Base-by-base conservation (phyloP, 2,797 vertebrate genomes). In the Falco concolor region DNA sequence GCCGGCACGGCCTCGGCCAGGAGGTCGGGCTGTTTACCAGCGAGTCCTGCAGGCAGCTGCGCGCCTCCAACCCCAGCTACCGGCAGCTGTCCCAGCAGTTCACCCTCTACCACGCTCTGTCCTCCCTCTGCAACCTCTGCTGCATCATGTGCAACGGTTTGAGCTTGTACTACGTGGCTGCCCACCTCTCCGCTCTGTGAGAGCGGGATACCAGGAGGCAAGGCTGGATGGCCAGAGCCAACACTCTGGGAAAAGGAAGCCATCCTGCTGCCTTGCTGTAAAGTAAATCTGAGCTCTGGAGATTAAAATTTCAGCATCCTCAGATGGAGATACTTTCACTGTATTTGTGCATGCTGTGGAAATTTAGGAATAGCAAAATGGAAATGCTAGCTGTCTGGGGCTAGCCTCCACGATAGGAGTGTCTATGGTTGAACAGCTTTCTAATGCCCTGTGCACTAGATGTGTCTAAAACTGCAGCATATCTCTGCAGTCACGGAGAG, bases 101-200 rank as follows among this genome's bases (percentile, higher is more conserved):
- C 45, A 94, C 97, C 96, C 96, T 98, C 50, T 98, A 98, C 96
- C 97, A 96, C 9, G 65, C 98, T 21, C 97, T 98, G 80, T 98
- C 98, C 34, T 98, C 98, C 2, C 97, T 99, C 80, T 99, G 98
- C 87, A 99, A 99, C 96, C 95, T 99, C 75, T 98, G 98, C 97
- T 99, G 98, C 92, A 96, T 98, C 3, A 45, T 88, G 11, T 98
- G 99, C 95, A 99, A 98, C 12, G 98, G 98, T 93, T 97, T 97
- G 87, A 99, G 98, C 73, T 97, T 99, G 19, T 98, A 96, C 42
- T 98, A 97, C 97, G 91, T 98, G 96, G 98, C 98, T 1, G 98
- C 98, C 89, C 98, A 95, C 81, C 98, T 99, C 13, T 54, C 93
- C 28, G 89, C 96, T 4, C 96, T 98, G 64, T 98, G 84, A 88